Evolutionary conservation across 2,888 invertebrate species (phyloP), one percentile per base, ranked within the genome.

Genomic region (Alviniconcha strummeri): DNA sequence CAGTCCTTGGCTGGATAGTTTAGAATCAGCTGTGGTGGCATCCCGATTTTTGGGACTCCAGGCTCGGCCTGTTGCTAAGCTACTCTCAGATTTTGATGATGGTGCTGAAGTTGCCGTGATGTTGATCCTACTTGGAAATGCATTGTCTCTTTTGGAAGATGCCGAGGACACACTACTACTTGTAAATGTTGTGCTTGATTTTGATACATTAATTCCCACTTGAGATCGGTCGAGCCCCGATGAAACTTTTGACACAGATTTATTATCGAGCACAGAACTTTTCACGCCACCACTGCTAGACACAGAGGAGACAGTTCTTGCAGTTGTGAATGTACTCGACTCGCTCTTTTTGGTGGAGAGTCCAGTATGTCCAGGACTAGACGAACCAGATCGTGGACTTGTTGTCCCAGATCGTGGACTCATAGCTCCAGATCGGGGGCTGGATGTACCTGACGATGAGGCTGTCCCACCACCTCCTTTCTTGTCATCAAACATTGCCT

Each of bases 401-500:
- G 67, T 82, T 9, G 80, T 80, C 13, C 77, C 81, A 8, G 81
- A 81, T 55, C 81, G 57, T 0, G 82, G 76, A 64, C 82, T 76
- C 9, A 75, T 57, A n/a, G 54, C 64, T 55, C 74, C 81, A 60
- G 74, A 74, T 54, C 83, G 79, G 54, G 84, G 81, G 74, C 74
- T 76, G 52, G 84, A 64, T 4, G 80, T 67, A 36, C 75, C 77
- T 8, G 75, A 75, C 5, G 84, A 83, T 56, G 84, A 74, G 13
- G 84, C 77, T 56, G 84, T 84, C 6, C 36, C 81, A 57, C 69
- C 56, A 8, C 78, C 84, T 9, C 60, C 52, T 77, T 86, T 86
- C 9, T 85, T 83, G 17, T 82, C 80, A 57, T 89, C 88, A 85
- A 89, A 89, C 85, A 87, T 89, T 15, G 86, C 88, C 82, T 88